Base-by-base conservation (phyloP, 2,113 vertebrate species). In the Marmota flaviventris region DNA sequence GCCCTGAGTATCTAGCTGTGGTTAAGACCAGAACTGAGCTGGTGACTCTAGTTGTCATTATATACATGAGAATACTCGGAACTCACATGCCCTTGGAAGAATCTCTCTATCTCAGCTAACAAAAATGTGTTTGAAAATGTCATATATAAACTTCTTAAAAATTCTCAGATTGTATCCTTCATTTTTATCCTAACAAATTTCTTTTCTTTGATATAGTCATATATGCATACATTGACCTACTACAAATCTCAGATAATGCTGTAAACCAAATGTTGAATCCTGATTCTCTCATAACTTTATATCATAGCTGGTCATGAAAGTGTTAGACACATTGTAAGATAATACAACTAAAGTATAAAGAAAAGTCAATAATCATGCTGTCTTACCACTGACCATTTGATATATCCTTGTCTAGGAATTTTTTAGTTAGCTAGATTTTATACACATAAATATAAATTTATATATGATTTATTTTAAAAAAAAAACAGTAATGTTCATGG, bases 121-220 rank as follows among this genome's bases (percentile, higher is more conserved):
- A 92, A n/a, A n/a, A n/a, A 42, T 89, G 20, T 91, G 34, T 67
- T 90, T 88, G 45, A 70, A 8, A 93, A 76, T 53, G 58, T 58
- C 51, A 27, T 29, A 2, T 17, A 37, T 92, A 45, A 65, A 51
- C 34, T 89, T 91, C 67, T 75, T 65, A 48, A 76, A 58, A 95
- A 25, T 56, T 89, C 25, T 95, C 45, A 89, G 85, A 70, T 63
- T 34, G 1, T 65, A 73, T 1, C 67, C n/a, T 73, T 86, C 22
- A 8, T 65, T 85, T 45, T 78, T 34, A 48, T 8, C 8, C 69
- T 87, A 84, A n/a, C 51, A 39, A 61, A 67, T 83, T 29, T 89
- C 5, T 81, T 79, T 67, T 45, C 34, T 27, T 88, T 93, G n/a
- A 18, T 42, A 13, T 48, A 20, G 34, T 5, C 20, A 76, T 14